phyloP scores from a whole-genome alignment of 2,888 invertebrate species.

The Drosophila setosimentum region DNA sequence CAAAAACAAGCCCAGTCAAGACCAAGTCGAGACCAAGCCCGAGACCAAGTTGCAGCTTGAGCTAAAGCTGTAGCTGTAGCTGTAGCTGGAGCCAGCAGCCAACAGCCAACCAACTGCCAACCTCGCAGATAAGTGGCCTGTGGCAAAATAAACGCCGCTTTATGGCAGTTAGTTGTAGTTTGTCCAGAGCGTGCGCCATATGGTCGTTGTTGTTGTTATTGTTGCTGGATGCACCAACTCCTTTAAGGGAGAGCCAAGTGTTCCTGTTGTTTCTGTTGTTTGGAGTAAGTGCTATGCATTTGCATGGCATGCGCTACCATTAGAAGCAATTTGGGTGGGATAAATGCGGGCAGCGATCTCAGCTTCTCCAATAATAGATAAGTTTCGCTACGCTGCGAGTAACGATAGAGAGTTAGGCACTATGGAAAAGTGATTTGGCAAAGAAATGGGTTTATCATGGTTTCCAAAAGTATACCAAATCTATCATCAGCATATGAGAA shows the following conservation, averaged over 20 bases:
- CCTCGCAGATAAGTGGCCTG: slow-evolving; percentile 79
- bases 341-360: slow-evolving; percentile 62
- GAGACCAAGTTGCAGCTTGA: slow-evolving; percentile 21
- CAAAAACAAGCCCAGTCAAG: slow-evolving; percentile 68
- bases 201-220: slow-evolving; percentile 34
- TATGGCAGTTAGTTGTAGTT: slow-evolving; percentile 77
- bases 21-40: slow-evolving; percentile 41
- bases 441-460: slow-evolving; percentile 38
- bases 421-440: slow-evolving; percentile 22
- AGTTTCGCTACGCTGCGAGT: slow-evolving; percentile 19
- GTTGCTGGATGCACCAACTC: slow-evolving; percentile 43
- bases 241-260: slow-evolving; percentile 69
- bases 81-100: slow-evolving; percentile 41
- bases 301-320: slow-evolving; percentile 79
- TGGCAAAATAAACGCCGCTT: slow-evolving; percentile 80
- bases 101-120: slow-evolving; percentile 63
- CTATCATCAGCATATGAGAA: slow-evolving; percentile 30
- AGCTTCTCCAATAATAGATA: slow-evolving; percentile 49
- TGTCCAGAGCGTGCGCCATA: slow-evolving; percentile 73
- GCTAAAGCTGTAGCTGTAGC: slow-evolving; percentile 16
- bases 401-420: slow-evolving; percentile 15
- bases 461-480: slow-evolving; percentile 22
- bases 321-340: slow-evolving; percentile 76
- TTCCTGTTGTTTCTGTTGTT: slow-evolving; percentile 66
- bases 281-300: slow-evolving; percentile 70